A percentile compares a stretch with the other conserved stretches of the same genome.
Conservation (phyloP, 1,140 invertebrate genomes). For the Drosophila kanapiae region DNA sequence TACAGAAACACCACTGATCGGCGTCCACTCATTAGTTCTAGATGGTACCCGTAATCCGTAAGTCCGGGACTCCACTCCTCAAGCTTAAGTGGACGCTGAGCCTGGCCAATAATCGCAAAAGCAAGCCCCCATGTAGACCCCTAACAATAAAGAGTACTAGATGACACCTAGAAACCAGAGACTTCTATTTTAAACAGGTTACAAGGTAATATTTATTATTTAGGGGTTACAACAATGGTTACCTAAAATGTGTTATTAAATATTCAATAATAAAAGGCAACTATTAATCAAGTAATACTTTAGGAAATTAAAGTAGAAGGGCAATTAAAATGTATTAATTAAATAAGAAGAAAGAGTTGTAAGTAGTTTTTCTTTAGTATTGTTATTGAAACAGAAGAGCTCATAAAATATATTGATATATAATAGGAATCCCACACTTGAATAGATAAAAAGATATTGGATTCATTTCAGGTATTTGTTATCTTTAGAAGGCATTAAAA, state of each 20-base stretch:
- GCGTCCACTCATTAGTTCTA: conserved; percentile 43
- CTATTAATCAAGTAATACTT: not conserved
- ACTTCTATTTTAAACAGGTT: conserved; percentile 1
- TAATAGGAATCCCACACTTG: not conserved
- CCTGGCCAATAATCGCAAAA: conserved; percentile 46
- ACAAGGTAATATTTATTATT: conserved; percentile 18
- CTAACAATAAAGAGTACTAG: conserved; percentile 42
- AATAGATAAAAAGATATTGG: not conserved
- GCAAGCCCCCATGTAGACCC: conserved; percentile 28
- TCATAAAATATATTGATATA: not conserved
- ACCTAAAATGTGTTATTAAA: conserved; percentile 1
- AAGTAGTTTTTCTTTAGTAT: not conserved
- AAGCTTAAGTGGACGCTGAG: conserved; percentile 56
- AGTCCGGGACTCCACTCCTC: conserved; percentile 17
- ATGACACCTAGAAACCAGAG: conserved; percentile 20
- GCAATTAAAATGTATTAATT: not conserved
- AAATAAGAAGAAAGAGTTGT: no score
- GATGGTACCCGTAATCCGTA: conserved; percentile 24
- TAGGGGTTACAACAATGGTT: not conserved
- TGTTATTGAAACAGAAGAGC: not conserved
- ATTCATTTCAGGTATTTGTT: not conserved
- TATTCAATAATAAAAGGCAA: conserved; percentile 38
- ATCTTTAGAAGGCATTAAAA: not conserved
- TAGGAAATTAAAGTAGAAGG: not conserved
- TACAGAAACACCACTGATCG: conserved; percentile 20